These are phyloP conservation scores for Andrena hattorfiana DNA, from an alignment of 2,888 invertebrate species.

Conservation along the genomic window DNA sequence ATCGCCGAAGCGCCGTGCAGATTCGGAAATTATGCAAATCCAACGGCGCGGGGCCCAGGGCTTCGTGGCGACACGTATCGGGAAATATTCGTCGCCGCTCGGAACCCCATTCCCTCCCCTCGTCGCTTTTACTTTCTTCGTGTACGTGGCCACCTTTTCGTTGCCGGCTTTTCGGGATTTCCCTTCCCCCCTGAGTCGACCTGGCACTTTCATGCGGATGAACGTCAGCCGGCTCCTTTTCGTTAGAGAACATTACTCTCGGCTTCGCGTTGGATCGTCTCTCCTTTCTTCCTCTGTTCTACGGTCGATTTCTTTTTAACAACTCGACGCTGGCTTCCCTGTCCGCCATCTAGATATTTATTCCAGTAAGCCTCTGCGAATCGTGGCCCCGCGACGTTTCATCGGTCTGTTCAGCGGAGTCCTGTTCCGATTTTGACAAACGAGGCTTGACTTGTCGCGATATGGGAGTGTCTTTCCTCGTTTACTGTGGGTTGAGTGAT, in stretches of 20 bases:
- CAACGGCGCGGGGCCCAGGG: conserved; percentile 51
- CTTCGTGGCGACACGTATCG: conserved; percentile 40
- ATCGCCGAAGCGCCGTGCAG: conserved; percentile 71
- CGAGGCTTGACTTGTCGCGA: neutral
- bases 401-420: neutral
- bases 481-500: neutral
- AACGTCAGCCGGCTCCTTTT: conserved; percentile 41
- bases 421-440: neutral
- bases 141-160: conserved; percentile 9
- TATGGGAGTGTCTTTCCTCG: neutral
- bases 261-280: conserved; percentile 16
- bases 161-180: conserved; percentile 22
- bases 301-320: conserved; percentile 17
- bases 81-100: conserved; percentile 62
- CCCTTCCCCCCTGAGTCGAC: conserved; percentile 31
- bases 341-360: conserved; percentile 1
- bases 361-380: neutral
- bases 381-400: neutral
- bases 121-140: conserved; percentile 12
- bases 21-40: conserved; percentile 83
- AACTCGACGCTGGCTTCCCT: neutral
- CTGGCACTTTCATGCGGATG: conserved; percentile 33
- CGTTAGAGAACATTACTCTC: conserved; percentile 41
- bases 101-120: neutral
- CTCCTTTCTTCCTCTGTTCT: neutral